Evolutionary conservation across 1,140 invertebrate genomes (phyloP).

Genomic region (Bombus superbus): DNA sequence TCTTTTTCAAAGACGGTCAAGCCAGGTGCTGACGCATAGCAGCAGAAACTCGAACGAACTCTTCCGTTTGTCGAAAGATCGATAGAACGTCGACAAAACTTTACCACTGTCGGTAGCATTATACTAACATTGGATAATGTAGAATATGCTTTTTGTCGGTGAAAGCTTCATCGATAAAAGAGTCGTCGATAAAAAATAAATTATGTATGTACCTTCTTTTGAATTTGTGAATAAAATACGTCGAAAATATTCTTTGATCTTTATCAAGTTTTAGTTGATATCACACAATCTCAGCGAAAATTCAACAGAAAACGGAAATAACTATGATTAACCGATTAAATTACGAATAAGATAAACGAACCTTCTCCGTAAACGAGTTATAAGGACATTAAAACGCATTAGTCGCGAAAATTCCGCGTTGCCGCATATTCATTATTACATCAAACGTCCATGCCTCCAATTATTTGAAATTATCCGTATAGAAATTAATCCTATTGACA

Average conservation of each 20-base stretch:
- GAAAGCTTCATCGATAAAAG: constrained; percentile 29
- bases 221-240: neutral
- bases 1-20: neutral
- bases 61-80: constrained; percentile 2
- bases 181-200: neutral
- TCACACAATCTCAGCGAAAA: neutral
- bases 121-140: neutral
- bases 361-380: neutral
- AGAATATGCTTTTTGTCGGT: neutral
- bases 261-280: neutral
- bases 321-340: neutral
- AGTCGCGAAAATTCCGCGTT: constrained; percentile 15
- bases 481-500: constrained; percentile 69
- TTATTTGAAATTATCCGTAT: constrained; percentile 64
- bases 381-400: constrained; percentile 41
- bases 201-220: accelerated
- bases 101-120: constrained; percentile 21
- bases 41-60: constrained; percentile 8
- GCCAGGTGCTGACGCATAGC: constrained; percentile 58
- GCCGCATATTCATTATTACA: constrained; percentile 41
- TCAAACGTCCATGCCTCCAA: constrained; percentile 55
- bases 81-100: constrained; percentile 47
- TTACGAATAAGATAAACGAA: neutral
- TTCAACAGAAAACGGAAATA: neutral
- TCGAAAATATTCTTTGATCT: neutral